phyloP scores from a whole-genome alignment of 2,797 vertebrate genomes.

The Picus viridis region DNA sequence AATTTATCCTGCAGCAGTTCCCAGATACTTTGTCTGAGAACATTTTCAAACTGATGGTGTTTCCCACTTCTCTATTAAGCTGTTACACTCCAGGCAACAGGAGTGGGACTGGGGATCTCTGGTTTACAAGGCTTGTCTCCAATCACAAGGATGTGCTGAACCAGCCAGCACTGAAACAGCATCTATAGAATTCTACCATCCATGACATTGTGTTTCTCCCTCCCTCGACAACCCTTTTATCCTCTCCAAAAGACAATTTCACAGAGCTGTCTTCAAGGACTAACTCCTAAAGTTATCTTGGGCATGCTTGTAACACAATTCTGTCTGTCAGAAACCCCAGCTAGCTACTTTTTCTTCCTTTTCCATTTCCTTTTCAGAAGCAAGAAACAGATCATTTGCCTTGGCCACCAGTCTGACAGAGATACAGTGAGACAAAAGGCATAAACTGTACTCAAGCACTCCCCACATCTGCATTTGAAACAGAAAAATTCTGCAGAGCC shows the following conservation, averaged over 20 bases:
- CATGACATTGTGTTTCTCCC: not conserved
- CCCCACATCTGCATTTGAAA: not conserved
- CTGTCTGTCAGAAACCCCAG: not conserved
- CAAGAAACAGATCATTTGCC: not conserved
- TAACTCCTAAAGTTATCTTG: not conserved
- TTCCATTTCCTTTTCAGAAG: not conserved
- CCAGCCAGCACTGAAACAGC: not conserved
- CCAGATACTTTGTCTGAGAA: not conserved
- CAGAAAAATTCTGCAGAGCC: not conserved
- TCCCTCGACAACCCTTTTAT: not conserved
- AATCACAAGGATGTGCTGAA: not conserved
- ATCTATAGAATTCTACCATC: not conserved
- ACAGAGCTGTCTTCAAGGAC: not conserved
- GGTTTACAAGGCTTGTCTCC: not conserved
- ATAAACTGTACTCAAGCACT: not conserved
- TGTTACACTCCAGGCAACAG: not conserved
- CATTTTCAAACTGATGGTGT: not conserved
- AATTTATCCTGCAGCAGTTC: not conserved
- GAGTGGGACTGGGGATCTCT: accelerated
- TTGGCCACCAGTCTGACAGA: not conserved
- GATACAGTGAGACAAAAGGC: not conserved
- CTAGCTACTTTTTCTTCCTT: not conserved
- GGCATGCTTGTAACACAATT: not conserved
- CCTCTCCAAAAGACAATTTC: not conserved
- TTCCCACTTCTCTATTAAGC: not conserved